A percentile compares a stretch with the other conserved stretches of the same genome.
Conservation (phyloP, 2,113 vertebrate species). For the Calyptommatus sinebrachiatus region DNA sequence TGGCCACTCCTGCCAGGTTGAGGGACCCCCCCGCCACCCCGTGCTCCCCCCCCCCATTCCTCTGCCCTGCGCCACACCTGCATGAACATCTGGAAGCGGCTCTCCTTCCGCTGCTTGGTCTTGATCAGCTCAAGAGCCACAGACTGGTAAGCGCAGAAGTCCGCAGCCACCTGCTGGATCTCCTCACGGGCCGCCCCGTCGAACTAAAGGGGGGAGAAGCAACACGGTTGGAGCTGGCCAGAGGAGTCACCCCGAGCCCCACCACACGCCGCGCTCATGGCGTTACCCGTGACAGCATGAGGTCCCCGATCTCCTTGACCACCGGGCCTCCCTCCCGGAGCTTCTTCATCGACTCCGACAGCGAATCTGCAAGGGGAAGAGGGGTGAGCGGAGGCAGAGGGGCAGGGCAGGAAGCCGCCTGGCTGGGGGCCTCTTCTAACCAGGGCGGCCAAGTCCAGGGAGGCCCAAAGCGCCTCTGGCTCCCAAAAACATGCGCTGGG, state of each 20-base stretch:
- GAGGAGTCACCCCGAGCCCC: too few species aligned
- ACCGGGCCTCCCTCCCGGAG: conserved; percentile 81
- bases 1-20: neutral
- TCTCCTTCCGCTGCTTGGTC: conserved; percentile 90
- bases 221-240: too few species aligned
- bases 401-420: too few species aligned
- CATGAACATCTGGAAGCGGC: conserved; percentile 83
- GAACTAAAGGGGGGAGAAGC: conserved; percentile 69
- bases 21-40: neutral
- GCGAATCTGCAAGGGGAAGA: conserved; percentile 72
- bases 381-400: too few species aligned
- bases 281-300: conserved; percentile 85
- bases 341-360: conserved; percentile 88
- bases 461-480: too few species aligned
- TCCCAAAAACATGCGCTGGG: too few species aligned
- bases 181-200: conserved; percentile 83
- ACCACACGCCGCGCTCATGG: neutral
- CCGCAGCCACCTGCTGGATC: conserved; percentile 84
- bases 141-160: conserved; percentile 88
- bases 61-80: conserved; percentile 58
- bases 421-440: too few species aligned
- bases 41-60: too few species aligned
- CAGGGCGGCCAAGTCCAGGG: too few species aligned
- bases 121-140: conserved; percentile 89
- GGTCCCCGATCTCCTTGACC: conserved; percentile 84